Evolutionary conservation across 2,888 invertebrate genomes (phyloP).

Genomic region (Erebia ligea): DNA sequence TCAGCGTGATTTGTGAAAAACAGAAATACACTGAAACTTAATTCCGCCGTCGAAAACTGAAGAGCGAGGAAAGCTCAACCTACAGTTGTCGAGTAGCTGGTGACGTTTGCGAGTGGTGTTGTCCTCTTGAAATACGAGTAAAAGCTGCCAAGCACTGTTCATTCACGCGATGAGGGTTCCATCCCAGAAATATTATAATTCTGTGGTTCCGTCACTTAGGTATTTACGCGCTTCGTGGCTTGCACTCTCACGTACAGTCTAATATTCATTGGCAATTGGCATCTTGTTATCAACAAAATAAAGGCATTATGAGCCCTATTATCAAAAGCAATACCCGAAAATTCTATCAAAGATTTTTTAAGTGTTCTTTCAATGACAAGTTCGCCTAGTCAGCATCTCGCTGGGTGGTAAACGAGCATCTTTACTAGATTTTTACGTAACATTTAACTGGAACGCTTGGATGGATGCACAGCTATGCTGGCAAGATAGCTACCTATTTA

Average conservation of each 20-base stretch:
- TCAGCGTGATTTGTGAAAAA: constrained; percentile 29
- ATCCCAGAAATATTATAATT: background rate
- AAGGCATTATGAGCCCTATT: background rate
- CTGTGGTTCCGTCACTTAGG: background rate
- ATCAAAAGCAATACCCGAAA: background rate
- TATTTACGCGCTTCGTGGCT: background rate
- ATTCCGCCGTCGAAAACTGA: constrained; percentile 34
- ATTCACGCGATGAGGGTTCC: constrained; percentile 2
- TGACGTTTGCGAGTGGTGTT: constrained; percentile 23
- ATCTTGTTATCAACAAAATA: background rate
- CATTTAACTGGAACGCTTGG: no score
- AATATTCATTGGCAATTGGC: background rate
- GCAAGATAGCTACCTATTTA: no score
- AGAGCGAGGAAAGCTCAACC: constrained; percentile 25
- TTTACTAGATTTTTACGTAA: no score
- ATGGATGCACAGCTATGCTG: no score
- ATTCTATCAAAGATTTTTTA: background rate
- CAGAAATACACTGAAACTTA: constrained; percentile 34
- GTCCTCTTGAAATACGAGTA: constrained; percentile 20
- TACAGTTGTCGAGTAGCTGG: constrained; percentile 33
- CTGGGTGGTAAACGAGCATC: no score
- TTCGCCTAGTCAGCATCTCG: no score
- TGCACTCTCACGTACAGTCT: background rate
- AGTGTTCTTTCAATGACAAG: background rate
- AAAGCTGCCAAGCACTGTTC: constrained; percentile 10